phyloP scores from a whole-genome alignment of 2,888 invertebrate genomes.

The Parasteatoda lunata region DNA sequence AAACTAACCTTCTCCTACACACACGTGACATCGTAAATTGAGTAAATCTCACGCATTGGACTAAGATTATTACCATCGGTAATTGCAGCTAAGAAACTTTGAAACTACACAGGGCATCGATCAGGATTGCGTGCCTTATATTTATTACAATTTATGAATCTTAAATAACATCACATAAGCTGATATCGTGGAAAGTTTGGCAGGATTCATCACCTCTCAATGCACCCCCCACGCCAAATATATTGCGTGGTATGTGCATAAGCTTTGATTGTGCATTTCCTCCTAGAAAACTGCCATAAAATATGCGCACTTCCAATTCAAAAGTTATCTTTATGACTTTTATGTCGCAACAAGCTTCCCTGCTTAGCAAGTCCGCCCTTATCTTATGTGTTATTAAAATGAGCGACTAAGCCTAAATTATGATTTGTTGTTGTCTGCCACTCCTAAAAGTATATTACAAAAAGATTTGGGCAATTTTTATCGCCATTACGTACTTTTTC shows the following conservation, averaged over 20 bases:
- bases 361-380: too few species aligned
- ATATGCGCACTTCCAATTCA: too few species aligned
- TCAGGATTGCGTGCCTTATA: constrained; percentile 33
- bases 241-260: background rate
- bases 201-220: background rate
- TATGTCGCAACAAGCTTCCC: too few species aligned
- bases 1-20: background rate
- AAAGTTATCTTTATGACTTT: too few species aligned
- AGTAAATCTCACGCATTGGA: background rate
- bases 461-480: too few species aligned
- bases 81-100: constrained; percentile 26
- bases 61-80: constrained; percentile 20
- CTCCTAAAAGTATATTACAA: too few species aligned
- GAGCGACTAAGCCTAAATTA: too few species aligned
- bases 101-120: constrained; percentile 14
- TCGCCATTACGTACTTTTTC: too few species aligned
- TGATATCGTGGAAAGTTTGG: background rate
- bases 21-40: constrained; percentile 14
- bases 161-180: constrained; percentile 19
- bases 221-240: background rate
- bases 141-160: constrained; percentile 46
- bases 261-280: too few species aligned
- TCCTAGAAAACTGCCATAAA: too few species aligned
- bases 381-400: too few species aligned
- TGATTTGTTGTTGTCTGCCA: too few species aligned